These are phyloP conservation scores for Helobdella robusta DNA, from an alignment of 2,888 invertebrate genomes.

Conservation along the genomic window DNA sequence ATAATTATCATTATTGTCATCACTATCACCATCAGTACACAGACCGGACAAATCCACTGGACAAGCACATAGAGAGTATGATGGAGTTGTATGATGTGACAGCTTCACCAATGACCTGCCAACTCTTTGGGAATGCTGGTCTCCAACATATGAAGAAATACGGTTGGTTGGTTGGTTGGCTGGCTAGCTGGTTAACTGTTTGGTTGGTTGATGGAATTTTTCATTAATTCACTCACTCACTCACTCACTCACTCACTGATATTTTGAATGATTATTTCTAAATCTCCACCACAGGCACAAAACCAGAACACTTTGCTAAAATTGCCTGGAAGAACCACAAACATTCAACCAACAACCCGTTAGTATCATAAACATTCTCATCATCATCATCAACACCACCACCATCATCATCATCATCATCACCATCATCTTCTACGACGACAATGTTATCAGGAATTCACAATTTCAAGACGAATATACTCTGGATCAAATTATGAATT, in stretches of 20 bases:
- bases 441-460: slow-evolving; percentile 69
- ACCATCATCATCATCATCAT: too few species aligned
- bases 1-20: too few species aligned
- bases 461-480: slow-evolving; percentile 86
- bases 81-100: slow-evolving; percentile 66
- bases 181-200: not conserved
- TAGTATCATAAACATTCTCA: slow-evolving; percentile 52
- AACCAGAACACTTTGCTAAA: slow-evolving; percentile 84
- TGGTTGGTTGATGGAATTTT: not conserved
- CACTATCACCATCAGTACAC: too few species aligned
- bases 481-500: slow-evolving; percentile 76
- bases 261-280: not conserved
- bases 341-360: slow-evolving; percentile 90
- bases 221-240: not conserved
- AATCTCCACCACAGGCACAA: slow-evolving; percentile 57
- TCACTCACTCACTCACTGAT: not conserved
- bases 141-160: slow-evolving; percentile 90
- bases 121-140: slow-evolving; percentile 92
- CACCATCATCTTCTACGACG: too few species aligned
- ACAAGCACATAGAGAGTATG: slow-evolving; percentile 77
- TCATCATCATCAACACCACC: too few species aligned
- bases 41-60: slow-evolving; percentile 55
- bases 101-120: slow-evolving; percentile 79
- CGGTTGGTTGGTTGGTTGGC: slow-evolving; percentile 49
- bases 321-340: slow-evolving; percentile 95